phyloP scores from a whole-genome alignment of 2,113 vertebrate genomes.

The Stegostoma tigrinum region DNA sequence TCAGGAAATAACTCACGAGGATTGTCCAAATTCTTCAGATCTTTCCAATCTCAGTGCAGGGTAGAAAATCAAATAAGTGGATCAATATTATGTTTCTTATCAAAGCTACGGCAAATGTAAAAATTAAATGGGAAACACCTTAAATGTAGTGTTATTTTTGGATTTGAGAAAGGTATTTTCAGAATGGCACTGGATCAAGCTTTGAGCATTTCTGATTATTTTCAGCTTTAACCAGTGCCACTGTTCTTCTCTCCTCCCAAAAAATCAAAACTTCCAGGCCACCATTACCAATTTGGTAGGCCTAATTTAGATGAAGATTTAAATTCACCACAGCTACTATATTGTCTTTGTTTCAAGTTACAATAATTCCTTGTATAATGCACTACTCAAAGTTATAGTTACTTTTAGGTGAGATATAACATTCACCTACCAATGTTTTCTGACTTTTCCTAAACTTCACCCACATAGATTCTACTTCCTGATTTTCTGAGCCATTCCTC shows the following conservation, averaged over 20 bases:
- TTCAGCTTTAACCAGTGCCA: background rate
- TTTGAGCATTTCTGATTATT: background rate
- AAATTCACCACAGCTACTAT: background rate
- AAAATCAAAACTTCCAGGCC: background rate
- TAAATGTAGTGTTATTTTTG: background rate
- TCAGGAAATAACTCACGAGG: background rate
- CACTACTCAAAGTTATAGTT: background rate
- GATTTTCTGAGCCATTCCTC: background rate
- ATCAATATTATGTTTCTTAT: background rate
- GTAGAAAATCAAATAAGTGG: background rate
- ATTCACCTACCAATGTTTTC: background rate
- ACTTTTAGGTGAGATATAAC: background rate
- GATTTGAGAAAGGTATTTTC: background rate
- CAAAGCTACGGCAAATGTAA: background rate
- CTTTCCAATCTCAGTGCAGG: background rate
- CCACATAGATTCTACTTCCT: background rate
- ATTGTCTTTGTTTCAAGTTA: background rate
- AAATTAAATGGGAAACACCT: background rate
- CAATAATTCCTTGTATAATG: background rate
- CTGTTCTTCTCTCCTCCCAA: background rate
- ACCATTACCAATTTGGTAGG: background rate
- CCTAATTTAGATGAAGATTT: background rate
- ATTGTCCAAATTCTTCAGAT: background rate
- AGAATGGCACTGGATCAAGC: background rate
- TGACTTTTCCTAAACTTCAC: background rate